Evolutionary conservation across 1,140 invertebrate species (phyloP).

Genomic region (Conopomorpha cramerella): DNA sequence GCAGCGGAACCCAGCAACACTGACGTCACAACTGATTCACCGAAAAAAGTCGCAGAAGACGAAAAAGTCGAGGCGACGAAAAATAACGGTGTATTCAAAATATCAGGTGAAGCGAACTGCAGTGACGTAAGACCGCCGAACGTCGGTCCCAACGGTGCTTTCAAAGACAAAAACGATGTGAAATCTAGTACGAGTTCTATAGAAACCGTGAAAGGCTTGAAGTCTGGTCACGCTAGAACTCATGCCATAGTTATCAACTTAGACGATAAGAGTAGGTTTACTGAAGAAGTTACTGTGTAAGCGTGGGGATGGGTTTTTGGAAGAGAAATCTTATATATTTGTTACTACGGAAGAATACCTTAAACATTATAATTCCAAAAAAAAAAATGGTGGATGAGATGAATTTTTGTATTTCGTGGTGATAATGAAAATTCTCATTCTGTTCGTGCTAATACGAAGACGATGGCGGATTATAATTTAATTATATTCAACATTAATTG

Average conservation of each 20-base stretch:
- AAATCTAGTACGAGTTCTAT: slow-evolving; percentile 41
- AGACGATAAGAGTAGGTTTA: slow-evolving; percentile 78
- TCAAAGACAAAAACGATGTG: slow-evolving; percentile 33
- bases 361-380: slow-evolving; percentile 12
- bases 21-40: slow-evolving; percentile 44
- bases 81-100: slow-evolving; percentile 47
- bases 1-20: slow-evolving; percentile 45
- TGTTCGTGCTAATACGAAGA: too few relatives aligned
- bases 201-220: slow-evolving; percentile 46
- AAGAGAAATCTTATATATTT: slow-evolving; percentile 25
- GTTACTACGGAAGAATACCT: slow-evolving; percentile 1
- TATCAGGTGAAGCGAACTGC: slow-evolving; percentile 46
- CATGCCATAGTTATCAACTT: slow-evolving; percentile 78
- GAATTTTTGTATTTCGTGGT: slow-evolving; percentile 8
- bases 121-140: slow-evolving; percentile 45
- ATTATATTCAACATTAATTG: too few relatives aligned
- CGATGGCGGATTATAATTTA: too few relatives aligned
- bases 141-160: slow-evolving; percentile 35
- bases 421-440: too few relatives aligned
- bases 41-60: slow-evolving; percentile 28
- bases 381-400: slow-evolving; percentile 28
- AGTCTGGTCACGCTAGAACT: slow-evolving; percentile 70
- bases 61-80: slow-evolving; percentile 22
- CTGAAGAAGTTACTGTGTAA: slow-evolving; percentile 78
- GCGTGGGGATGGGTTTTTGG: too few relatives aligned